Evolutionary conservation across 2,888 invertebrate genomes (phyloP).

Genomic region (Harpagoxenus sublaevis): DNA sequence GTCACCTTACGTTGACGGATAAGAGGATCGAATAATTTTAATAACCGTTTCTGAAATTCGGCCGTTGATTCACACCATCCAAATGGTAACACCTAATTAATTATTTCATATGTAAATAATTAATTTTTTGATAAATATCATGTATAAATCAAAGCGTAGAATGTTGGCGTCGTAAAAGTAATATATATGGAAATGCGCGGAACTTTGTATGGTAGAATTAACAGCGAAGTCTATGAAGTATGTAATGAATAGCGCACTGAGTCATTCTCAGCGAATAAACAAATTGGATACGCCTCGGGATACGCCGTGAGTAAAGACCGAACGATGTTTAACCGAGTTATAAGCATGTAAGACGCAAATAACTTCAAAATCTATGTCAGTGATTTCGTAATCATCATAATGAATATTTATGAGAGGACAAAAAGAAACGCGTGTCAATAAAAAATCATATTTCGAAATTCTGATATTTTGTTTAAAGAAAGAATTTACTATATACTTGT

Average conservation of each 20-base stretch:
- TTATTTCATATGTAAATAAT: not conserved
- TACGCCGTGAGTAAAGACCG: conserved; percentile 15
- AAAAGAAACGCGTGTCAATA: not conserved
- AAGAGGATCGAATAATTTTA: too few relatives aligned
- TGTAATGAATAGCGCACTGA: conserved; percentile 32
- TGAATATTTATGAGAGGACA: not conserved
- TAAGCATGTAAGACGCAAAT: conserved; percentile 13
- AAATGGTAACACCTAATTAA: too few relatives aligned
- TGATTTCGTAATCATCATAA: conserved; percentile 3
- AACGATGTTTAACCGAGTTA: not conserved
- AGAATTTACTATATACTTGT: not conserved
- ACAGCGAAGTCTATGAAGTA: conserved; percentile 10
- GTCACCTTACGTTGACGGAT: too few relatives aligned
- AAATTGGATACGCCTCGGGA: conserved; percentile 11
- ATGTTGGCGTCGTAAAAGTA: not conserved
- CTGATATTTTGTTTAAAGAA: not conserved
- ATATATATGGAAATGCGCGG: conserved; percentile 8
- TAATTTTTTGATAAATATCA: not conserved
- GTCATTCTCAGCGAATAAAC: conserved; percentile 26
- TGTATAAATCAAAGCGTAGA: not conserved
- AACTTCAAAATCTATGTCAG: not conserved
- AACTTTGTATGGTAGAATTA: conserved; percentile 7
- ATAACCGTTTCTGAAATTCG: too few relatives aligned
- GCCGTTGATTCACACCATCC: too few relatives aligned
- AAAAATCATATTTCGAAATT: not conserved